Percentiles rank a stretch among this genome's conserved stretches.
These are phyloP conservation scores for Neolamprologus hecqui DNA, from an alignment of 2,113 vertebrate species.

Conservation along the genomic window DNA sequence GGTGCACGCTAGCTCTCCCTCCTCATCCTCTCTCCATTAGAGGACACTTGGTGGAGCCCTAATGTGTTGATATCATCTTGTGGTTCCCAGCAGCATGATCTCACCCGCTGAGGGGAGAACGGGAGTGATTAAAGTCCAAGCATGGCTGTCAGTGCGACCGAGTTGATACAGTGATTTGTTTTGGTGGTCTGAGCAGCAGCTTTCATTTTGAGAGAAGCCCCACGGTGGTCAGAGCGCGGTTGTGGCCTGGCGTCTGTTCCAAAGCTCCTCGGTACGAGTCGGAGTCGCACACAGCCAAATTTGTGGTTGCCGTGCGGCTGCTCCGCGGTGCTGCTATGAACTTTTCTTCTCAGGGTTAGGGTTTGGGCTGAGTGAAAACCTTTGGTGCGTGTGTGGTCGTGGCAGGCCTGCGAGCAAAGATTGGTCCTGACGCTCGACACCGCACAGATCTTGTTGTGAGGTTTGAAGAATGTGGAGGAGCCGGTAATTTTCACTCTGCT, in stretches of 20 bases:
- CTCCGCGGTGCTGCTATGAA: background rate
- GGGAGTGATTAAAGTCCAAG: conserved; percentile 14
- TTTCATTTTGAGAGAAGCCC: conserved; percentile 28
- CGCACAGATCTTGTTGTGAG: background rate
- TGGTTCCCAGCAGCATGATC: conserved; percentile 18
- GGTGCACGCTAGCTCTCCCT: background rate
- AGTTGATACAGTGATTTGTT: conserved; percentile 47
- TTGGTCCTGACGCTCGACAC: background rate
- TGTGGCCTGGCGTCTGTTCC: conserved; percentile 33
- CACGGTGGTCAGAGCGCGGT: conserved; percentile 23
- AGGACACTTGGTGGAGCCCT: background rate
- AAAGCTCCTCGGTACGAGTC: background rate
- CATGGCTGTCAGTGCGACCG: background rate
- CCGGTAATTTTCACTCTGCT: background rate
- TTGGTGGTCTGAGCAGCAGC: conserved; percentile 35
- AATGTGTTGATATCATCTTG: conserved; percentile 42
- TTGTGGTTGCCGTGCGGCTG: conserved; percentile 13
- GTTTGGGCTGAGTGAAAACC: conserved; percentile 4
- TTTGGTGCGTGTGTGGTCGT: conserved; percentile 37
- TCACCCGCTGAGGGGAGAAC: conserved; percentile 17
- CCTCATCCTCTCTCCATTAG: conserved; percentile 6
- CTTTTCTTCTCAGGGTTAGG: conserved; percentile 12
- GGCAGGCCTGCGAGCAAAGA: background rate
- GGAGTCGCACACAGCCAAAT: background rate
- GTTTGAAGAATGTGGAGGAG: background rate